Base-by-base conservation (phyloP, 2,888 invertebrate species). In the Scaptomyza polygonia region DNA sequence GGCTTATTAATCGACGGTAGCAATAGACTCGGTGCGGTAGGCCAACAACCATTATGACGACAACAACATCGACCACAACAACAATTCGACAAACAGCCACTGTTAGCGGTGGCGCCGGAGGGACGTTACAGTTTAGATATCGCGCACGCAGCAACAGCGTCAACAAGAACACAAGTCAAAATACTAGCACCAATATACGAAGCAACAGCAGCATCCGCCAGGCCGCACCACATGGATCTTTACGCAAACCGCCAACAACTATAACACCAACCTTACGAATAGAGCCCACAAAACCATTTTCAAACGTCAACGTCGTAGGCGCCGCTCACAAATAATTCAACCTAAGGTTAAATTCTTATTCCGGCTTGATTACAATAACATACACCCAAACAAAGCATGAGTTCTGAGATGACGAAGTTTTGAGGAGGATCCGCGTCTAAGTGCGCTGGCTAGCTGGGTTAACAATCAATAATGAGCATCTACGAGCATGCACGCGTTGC, bases 1-100 rank as follows among this genome's bases (percentile, higher is more conserved):
- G 97, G 58, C 93, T 97, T 81, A 95, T 96, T 89, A 94, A 95
- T 90, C 95, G 96, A 91, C 96, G 97, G 96, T 97, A 95, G 95
- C 95, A 95, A 93, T 92, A 92, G 89, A 91, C 86, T 62, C 66
- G 77, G 70, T 70, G 74, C 57, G 66, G 81, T 69, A 87, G 88
- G 79, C 81, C 83, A 62, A 64, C 79, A 70, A 72, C 67, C 57
- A 67, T 56, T 67, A 62, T 67, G 68, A 71, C 70, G 64, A 79
- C 66, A 61, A 67, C 71, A 39, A 68, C 54, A 45, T 59, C 62
- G 47, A 71, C 81, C 52, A 55, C 70, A 67, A 63, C 47, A 52
- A 62, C 30, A 36, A 49, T 61, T 14, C 36, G 36, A 54, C 49
- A 54, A 43, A 29, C 61, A 56, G 47, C 54, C 44, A 43, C 44